A percentile compares a stretch with the other conserved stretches of the same genome.
Evolutionary conservation across 2,888 invertebrate species (phyloP).

Genomic region (Xanthorhoe spadicearia): DNA sequence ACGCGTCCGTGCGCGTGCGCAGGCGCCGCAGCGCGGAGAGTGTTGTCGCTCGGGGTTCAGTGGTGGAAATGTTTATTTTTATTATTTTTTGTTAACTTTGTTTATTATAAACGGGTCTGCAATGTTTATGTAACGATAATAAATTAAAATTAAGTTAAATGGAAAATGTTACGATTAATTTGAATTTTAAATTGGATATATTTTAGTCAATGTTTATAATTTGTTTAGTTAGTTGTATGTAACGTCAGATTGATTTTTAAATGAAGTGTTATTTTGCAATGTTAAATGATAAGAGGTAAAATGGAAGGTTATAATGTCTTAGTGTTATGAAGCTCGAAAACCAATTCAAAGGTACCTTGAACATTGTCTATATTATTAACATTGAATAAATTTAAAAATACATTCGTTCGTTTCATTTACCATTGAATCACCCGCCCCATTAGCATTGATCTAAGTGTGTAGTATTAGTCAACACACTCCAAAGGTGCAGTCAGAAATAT

Average conservation of each 20-base stretch:
- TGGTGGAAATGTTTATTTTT: conserved; percentile 76
- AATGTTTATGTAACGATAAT: conserved; percentile 76
- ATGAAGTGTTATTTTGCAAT: conserved; percentile 82
- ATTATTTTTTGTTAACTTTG: conserved; percentile 80
- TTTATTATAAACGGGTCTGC: conserved; percentile 82
- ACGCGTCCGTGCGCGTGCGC: conserved; percentile 22
- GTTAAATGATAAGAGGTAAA: conserved; percentile 77
- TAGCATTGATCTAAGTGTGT: background rate
- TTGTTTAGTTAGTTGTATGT: conserved; percentile 73
- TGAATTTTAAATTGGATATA: conserved; percentile 80
- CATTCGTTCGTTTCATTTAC: conserved; percentile 53
- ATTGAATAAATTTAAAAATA: conserved; percentile 83
- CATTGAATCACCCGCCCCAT: conserved; percentile 24
- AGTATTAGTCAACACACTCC: no score
- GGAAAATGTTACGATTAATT: conserved; percentile 71
- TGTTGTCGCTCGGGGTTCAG: conserved; percentile 73
- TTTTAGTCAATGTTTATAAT: conserved; percentile 81
- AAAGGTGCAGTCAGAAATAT: no score
- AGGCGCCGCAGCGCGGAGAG: conserved; percentile 50
- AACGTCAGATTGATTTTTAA: conserved; percentile 73
- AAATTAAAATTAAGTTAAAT: conserved; percentile 74
- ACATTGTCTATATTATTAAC: conserved; percentile 85
- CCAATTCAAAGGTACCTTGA: conserved; percentile 85
- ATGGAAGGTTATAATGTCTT: conserved; percentile 79
- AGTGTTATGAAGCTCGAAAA: conserved; percentile 82